These are phyloP conservation scores for Ahaetulla prasina DNA, from an alignment of 2,113 vertebrate species.

Conservation along the genomic window DNA sequence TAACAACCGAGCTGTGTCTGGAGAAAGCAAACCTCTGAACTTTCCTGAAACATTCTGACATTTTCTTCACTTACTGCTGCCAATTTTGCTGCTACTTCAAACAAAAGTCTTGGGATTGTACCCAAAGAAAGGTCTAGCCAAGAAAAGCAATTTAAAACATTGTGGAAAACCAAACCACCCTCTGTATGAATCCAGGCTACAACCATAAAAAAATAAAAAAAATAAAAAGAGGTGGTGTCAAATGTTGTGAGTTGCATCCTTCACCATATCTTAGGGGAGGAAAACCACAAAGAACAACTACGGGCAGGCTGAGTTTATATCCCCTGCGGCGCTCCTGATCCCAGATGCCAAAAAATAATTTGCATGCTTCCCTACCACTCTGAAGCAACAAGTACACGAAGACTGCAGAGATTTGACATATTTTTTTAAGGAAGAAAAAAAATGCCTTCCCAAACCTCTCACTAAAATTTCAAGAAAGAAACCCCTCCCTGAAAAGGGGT, in stretches of 20 bases:
- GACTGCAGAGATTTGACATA: neutral
- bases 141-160: neutral
- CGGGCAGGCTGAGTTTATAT: neutral
- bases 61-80: constrained; percentile 8
- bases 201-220: too few species aligned
- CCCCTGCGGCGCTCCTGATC: neutral
- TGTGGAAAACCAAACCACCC: neutral
- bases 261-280: neutral
- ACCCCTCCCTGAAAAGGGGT: neutral
- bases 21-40: constrained; percentile 20
- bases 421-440: neutral
- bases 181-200: neutral
- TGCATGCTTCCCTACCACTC: neutral
- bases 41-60: constrained; percentile 3
- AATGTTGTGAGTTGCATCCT: neutral
- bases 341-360: neutral
- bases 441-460: neutral
- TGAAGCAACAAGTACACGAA: neutral
- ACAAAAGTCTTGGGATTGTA: neutral
- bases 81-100: neutral
- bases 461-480: neutral
- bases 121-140: neutral
- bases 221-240: neutral
- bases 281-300: neutral
- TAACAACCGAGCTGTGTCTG: constrained; percentile 16